A percentile compares a stretch with the other conserved stretches of the same genome.
These are phyloP conservation scores for Sebastes kiyomatsui DNA, from an alignment of 2,797 vertebrate species.

Conservation along the genomic window DNA sequence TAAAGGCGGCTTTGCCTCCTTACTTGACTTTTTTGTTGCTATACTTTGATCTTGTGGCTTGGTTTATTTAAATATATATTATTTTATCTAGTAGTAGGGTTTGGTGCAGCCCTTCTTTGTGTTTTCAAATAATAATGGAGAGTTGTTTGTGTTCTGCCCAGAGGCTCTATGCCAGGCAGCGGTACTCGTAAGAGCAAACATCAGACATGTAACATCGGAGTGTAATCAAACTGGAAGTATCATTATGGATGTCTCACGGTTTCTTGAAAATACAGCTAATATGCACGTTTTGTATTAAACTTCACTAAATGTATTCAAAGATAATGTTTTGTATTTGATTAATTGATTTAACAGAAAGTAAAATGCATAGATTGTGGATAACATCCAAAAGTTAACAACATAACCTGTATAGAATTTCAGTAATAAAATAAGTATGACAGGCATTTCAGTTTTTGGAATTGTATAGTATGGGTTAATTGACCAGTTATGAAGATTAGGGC, in stretches of 20 bases:
- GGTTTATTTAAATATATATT: slow-evolving; percentile 35
- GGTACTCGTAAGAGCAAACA: background rate
- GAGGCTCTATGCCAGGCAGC: slow-evolving; percentile 2
- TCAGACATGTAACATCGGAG: background rate
- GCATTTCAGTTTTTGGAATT: background rate
- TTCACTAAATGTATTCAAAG: background rate
- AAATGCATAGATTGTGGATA: background rate
- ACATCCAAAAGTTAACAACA: background rate
- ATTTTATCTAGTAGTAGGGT: background rate
- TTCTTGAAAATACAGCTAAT: background rate
- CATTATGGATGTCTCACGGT: background rate
- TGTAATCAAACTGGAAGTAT: background rate
- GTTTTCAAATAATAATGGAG: slow-evolving; percentile 12
- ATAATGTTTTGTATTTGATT: background rate
- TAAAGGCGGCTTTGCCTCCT: background rate
- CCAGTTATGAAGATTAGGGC: background rate
- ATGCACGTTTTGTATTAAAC: background rate
- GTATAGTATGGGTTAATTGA: background rate
- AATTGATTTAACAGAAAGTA: background rate
- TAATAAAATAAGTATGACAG: background rate
- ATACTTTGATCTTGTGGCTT: slow-evolving; percentile 36
- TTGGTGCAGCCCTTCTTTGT: slow-evolving; percentile 4
- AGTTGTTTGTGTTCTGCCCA: slow-evolving; percentile 16
- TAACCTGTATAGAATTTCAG: background rate
- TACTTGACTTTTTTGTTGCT: slow-evolving; percentile 10